A percentile compares a stretch with the other conserved stretches of the same genome.
These are phyloP conservation scores for Sialis fuliginosa DNA, from an alignment of 2,888 invertebrate genomes.

Conservation along the genomic window DNA sequence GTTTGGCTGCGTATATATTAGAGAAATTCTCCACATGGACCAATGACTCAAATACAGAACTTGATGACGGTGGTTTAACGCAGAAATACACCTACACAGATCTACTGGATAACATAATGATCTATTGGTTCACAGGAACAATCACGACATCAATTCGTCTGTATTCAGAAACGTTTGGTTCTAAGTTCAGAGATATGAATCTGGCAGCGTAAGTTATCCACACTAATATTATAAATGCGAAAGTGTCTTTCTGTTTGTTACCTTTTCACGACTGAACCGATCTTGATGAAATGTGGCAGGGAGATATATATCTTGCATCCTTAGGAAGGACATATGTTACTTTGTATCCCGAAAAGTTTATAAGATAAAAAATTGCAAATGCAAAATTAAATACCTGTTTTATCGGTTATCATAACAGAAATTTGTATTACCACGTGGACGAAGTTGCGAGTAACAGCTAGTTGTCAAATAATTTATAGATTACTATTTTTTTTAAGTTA, in stretches of 20 bases:
- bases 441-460: too few relatives aligned
- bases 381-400: too few relatives aligned
- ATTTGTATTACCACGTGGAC: too few relatives aligned
- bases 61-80: slow-evolving; percentile 45
- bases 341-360: too few relatives aligned
- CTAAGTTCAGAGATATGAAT: slow-evolving; percentile 15
- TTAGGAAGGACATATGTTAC: too few relatives aligned
- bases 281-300: too few relatives aligned
- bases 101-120: slow-evolving; percentile 59
- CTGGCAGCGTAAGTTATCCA: slow-evolving; percentile 28
- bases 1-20: slow-evolving; percentile 74
- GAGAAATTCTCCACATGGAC: slow-evolving; percentile 78
- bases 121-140: slow-evolving; percentile 61
- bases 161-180: slow-evolving; percentile 45
- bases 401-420: too few relatives aligned
- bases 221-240: too few relatives aligned
- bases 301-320: too few relatives aligned
- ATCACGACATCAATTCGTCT: slow-evolving; percentile 58
- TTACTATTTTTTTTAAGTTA: not conserved
- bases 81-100: slow-evolving; percentile 49
- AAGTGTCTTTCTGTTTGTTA: too few relatives aligned
- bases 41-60: slow-evolving; percentile 27
- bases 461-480: not conserved
- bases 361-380: too few relatives aligned
- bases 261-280: too few relatives aligned